Evolutionary conservation across 2,797 vertebrate species (phyloP).

Genomic region (Hyperoplus immaculatus): DNA sequence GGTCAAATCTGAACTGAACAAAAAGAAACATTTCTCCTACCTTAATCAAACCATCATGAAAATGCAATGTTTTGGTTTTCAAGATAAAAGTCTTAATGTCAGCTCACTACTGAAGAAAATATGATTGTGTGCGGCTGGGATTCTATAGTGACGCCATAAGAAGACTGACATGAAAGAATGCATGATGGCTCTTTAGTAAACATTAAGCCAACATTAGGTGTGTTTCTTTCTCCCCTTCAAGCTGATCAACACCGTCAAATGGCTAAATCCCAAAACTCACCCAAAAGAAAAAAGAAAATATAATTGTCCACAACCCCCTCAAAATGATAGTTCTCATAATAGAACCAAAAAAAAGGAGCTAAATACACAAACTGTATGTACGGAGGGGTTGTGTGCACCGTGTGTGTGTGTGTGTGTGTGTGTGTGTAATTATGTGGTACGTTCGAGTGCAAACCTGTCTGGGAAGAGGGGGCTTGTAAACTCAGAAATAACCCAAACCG

Average conservation of each 20-base stretch:
- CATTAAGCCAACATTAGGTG: slow-evolving; percentile 42
- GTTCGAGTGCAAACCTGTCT: slow-evolving; percentile 63
- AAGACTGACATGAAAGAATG: slow-evolving; percentile 55
- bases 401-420: neutral
- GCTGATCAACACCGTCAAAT: slow-evolving; percentile 48
- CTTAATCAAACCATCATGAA: slow-evolving; percentile 17
- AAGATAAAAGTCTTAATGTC: slow-evolving; percentile 33
- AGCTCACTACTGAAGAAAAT: slow-evolving; percentile 28
- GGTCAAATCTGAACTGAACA: slow-evolving; percentile 43
- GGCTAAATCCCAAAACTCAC: slow-evolving; percentile 59
- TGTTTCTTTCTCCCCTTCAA: slow-evolving; percentile 48
- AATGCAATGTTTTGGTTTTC: slow-evolving; percentile 9
- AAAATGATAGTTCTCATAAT: slow-evolving; percentile 62
- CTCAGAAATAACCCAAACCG: slow-evolving; percentile 45
- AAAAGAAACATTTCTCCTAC: slow-evolving; percentile 24
- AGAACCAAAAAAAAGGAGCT: slow-evolving; percentile 45
- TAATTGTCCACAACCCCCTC: slow-evolving; percentile 36
- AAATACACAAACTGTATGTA: slow-evolving; percentile 39
- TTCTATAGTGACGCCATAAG: slow-evolving; percentile 47
- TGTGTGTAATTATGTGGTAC: slow-evolving; percentile 10
- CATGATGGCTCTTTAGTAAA: slow-evolving; percentile 55
- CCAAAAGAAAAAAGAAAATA: slow-evolving; percentile 24
- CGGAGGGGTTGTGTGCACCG: slow-evolving; percentile 37
- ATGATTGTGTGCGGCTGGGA: slow-evolving; percentile 6
- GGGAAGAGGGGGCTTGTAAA: slow-evolving; percentile 41